These are phyloP conservation scores for Lottia scabra DNA, from an alignment of 2,888 invertebrate genomes.

Conservation along the genomic window DNA sequence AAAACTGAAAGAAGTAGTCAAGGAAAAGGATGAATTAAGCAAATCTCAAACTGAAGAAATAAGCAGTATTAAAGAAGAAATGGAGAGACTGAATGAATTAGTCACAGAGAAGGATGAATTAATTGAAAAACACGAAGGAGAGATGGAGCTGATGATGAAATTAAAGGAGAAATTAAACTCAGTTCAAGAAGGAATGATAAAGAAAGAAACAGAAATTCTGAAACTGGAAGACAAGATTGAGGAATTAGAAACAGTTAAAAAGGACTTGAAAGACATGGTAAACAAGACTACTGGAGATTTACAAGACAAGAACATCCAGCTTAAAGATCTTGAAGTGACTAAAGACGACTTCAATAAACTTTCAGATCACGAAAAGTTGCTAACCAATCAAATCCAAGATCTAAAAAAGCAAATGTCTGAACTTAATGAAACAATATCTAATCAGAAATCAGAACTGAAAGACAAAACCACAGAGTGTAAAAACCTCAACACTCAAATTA, in stretches of 20 bases:
- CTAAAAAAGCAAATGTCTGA: slow-evolving; percentile 1
- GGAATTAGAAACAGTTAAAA: slow-evolving; percentile 39
- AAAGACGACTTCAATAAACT: slow-evolving; percentile 7
- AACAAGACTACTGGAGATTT: slow-evolving; percentile 38
- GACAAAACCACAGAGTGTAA: background rate
- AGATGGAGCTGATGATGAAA: background rate
- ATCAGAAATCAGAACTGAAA: slow-evolving; percentile 9
- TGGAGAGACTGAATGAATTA: slow-evolving; percentile 36
- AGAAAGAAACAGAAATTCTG: slow-evolving; percentile 24
- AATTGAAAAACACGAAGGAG: background rate
- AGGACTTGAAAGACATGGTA: slow-evolving; percentile 41
- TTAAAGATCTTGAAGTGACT: slow-evolving; percentile 13
- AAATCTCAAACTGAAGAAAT: slow-evolving; percentile 64
- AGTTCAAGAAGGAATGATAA: slow-evolving; percentile 11
- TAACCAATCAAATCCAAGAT: slow-evolving; percentile 4
- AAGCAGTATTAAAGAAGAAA: slow-evolving; percentile 71
- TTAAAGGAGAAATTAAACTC: slow-evolving; percentile 1
- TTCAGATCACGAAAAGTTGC: background rate
- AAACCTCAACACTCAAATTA: background rate
- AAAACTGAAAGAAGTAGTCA: slow-evolving; percentile 47
- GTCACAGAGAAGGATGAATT: background rate
- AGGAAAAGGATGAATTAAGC: slow-evolving; percentile 70
- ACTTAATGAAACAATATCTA: background rate
- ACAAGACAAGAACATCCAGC: slow-evolving; percentile 29
- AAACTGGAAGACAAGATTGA: slow-evolving; percentile 75